These are phyloP conservation scores for Marisa cornuarietis DNA, from an alignment of 1,140 invertebrate genomes.

Conservation along the genomic window DNA sequence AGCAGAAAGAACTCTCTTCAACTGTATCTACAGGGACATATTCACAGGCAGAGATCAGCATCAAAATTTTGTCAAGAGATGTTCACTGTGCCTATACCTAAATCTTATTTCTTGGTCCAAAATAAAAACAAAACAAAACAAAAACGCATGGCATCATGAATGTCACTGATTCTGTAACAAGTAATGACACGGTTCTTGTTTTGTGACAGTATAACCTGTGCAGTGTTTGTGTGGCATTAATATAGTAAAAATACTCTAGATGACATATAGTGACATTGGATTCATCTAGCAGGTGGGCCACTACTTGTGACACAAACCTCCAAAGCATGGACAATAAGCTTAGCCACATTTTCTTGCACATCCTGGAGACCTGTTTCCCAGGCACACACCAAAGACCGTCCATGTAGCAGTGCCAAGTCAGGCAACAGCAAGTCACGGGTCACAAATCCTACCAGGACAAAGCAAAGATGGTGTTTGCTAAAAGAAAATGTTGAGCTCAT, in stretches of 20 bases:
- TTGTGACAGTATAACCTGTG: not conserved
- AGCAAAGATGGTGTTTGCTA: not conserved
- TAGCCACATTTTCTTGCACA: slow-evolving; percentile 80
- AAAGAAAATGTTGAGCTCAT: not conserved
- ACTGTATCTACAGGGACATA: slow-evolving; percentile 67
- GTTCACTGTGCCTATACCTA: not conserved
- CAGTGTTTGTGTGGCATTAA: too few relatives aligned
- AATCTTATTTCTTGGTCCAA: not conserved
- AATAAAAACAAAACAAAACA: slow-evolving; percentile 14
- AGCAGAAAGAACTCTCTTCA: slow-evolving; percentile 81
- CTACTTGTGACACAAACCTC: slow-evolving; percentile 64
- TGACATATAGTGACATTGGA: too few relatives aligned
- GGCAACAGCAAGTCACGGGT: slow-evolving; percentile 72
- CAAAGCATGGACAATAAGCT: slow-evolving; percentile 78
- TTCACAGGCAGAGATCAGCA: too few relatives aligned
- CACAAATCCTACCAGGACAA: slow-evolving; percentile 45
- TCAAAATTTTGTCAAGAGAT: not conserved
- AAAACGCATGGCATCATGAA: not conserved
- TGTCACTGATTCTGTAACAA: too few relatives aligned
- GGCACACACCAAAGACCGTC: slow-evolving; percentile 80
- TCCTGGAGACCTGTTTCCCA: slow-evolving; percentile 85
- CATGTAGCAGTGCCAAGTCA: slow-evolving; percentile 80
- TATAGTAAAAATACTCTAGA: too few relatives aligned
- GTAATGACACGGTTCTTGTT: not conserved
- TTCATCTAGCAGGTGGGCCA: too few relatives aligned